Base-by-base conservation (phyloP, 2,888 invertebrate species). In the Autographa gamma region DNA sequence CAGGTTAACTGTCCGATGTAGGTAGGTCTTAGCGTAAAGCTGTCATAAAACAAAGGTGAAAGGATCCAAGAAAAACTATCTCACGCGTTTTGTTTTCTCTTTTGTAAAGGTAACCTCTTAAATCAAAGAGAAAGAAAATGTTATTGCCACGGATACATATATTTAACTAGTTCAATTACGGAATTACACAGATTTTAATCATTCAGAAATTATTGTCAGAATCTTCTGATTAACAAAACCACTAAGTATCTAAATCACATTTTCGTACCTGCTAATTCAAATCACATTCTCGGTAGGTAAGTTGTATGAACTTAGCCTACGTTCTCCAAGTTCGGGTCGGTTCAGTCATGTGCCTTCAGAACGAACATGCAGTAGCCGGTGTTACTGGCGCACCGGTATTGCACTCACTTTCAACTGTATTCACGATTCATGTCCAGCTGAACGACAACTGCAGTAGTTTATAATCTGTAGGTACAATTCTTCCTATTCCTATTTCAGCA, bases 391-490 rank as follows among this genome's bases (percentile, higher is more conserved):
- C 11, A 19, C 11, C 54, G 19, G 19, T 54, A 54, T 54, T 56
- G 54, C 54, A 56, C 54, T 25, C 11, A 25, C 54, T 56, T 56
- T 56, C 11, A 56, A 56, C 54, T 25, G 54, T 56, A 56, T 56
- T 56, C 25, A 56, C 19, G 13, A 56, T 56, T 56, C 18, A 56
- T 13, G 54, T 56, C 25, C 19, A 56, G 6, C 54, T 56, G 25
- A 18, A 13, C 19, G 19, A 25, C 13, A 56, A 56, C 13, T 56
- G 13, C 54, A 56, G 19, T 19, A 56, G 11, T 25, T 56, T 56
- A 19, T 25, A 56, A 19, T 0, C 19, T 25, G 19, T 19, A 19
- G 25, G 4, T 25, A 14, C n/a, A 48, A n/a, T 56, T 19, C 2
- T 18, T 11, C 25, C 25, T 19, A 25, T 25, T 25, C 25, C 3